These are phyloP conservation scores for Rhynchomys soricoides DNA, from an alignment of 2,113 vertebrate species.

Conservation along the genomic window DNA sequence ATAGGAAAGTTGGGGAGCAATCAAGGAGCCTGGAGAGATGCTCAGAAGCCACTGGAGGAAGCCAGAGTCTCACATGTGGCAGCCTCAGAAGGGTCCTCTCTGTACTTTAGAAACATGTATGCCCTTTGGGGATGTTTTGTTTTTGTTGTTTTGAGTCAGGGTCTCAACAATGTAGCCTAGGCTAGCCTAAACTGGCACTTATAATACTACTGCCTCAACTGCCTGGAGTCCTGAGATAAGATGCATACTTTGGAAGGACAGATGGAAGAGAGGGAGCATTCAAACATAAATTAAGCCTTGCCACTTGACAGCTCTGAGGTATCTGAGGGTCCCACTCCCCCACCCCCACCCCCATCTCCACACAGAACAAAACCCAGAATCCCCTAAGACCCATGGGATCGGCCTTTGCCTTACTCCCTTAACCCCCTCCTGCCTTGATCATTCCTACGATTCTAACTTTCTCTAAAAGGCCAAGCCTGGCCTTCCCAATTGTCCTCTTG, in stretches of 20 bases:
- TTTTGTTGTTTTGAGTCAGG: background rate
- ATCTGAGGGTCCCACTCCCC: background rate
- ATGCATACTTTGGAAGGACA: background rate
- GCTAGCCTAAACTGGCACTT: background rate
- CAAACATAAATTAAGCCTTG: background rate
- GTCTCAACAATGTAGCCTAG: background rate
- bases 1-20: background rate
- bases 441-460: background rate
- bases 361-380: background rate
- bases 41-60: background rate
- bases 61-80: background rate
- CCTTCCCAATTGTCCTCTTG: background rate
- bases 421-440: background rate
- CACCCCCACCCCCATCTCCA: background rate
- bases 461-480: background rate
- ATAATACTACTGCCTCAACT: background rate
- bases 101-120: background rate
- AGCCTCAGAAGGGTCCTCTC: background rate
- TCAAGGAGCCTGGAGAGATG: background rate
- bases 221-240: background rate
- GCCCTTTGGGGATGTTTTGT: background rate
- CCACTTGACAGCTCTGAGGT: background rate
- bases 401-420: background rate
- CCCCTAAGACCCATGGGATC: background rate
- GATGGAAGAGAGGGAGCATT: background rate